These are phyloP conservation scores for Lycaon pictus DNA, from an alignment of 2,113 vertebrate species.

Conservation along the genomic window DNA sequence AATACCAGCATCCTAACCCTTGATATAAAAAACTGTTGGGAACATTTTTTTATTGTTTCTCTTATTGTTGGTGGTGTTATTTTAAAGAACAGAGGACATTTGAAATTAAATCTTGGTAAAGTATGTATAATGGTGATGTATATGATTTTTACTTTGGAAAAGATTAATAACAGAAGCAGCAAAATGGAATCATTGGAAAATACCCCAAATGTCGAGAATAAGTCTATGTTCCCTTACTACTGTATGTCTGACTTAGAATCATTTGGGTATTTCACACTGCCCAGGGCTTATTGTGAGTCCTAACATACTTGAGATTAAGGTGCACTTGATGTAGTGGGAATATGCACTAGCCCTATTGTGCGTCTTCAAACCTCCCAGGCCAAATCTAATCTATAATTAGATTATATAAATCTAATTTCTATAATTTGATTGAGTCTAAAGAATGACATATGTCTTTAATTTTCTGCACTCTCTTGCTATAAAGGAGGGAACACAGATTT, in stretches of 20 bases:
- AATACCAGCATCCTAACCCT: background rate
- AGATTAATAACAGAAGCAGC: background rate
- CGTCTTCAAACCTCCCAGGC: background rate
- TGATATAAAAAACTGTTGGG: background rate
- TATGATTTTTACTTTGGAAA: background rate
- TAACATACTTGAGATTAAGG: background rate
- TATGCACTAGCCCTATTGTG: background rate
- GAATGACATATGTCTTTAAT: background rate
- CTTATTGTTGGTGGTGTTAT: background rate
- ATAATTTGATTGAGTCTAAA: background rate
- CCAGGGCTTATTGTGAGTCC: background rate
- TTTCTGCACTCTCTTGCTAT: background rate
- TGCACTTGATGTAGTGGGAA: background rate
- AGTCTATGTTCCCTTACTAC: background rate
- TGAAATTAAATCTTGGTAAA: background rate
- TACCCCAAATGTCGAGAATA: background rate
- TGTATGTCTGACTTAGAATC: background rate
- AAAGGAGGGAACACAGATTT: background rate
- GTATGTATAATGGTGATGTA: background rate
- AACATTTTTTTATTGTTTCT: background rate
- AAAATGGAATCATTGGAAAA: background rate
- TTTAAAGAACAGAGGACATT: background rate
- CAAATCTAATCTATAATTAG: too few species aligned
- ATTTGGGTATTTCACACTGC: background rate
- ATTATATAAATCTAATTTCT: background rate